phyloP scores from a whole-genome alignment of 1,140 invertebrate species.

The Euwallacea similis region DNA sequence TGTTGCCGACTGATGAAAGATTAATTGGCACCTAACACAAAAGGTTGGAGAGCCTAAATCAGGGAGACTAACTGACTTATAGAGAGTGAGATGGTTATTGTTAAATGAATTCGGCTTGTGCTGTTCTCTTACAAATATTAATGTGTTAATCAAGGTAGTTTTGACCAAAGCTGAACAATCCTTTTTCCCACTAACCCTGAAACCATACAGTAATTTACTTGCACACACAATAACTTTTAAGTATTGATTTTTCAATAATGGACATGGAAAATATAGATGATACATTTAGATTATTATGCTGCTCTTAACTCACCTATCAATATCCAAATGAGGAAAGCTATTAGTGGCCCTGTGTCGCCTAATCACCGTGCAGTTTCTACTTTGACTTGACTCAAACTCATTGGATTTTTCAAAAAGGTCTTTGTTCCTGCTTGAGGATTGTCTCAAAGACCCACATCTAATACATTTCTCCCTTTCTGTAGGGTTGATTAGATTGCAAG shows the following conservation, averaged over 20 bases:
- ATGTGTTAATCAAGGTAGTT: constrained; percentile 37
- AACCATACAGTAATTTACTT: constrained; percentile 36
- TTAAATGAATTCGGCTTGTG: constrained; percentile 8
- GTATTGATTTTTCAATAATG: constrained; percentile 43
- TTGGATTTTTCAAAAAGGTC: constrained; percentile 26
- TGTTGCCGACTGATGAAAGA: constrained; percentile 34
- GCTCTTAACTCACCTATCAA: constrained; percentile 22
- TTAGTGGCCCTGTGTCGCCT: constrained; percentile 36
- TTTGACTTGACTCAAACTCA: constrained; percentile 22
- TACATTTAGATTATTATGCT: constrained; percentile 2
- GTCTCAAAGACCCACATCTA: constrained; percentile 67
- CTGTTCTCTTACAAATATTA: constrained; percentile 31
- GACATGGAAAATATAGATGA: constrained; percentile 2
- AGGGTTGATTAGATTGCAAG: constrained; percentile 83
- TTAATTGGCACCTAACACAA: constrained; percentile 37
- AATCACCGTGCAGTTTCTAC: constrained; percentile 47
- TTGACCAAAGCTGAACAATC: constrained; percentile 40
- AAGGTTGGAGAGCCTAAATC: constrained; percentile 25
- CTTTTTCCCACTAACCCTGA: constrained; percentile 38
- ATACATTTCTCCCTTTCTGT: constrained; percentile 77
- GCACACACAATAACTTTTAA: constrained; percentile 13
- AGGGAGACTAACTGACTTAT: constrained; percentile 39
- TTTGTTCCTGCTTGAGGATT: constrained; percentile 31
- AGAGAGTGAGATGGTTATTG: constrained; percentile 11
- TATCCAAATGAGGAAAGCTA: constrained; percentile 8